Base-by-base conservation (phyloP, 1,140 invertebrate genomes). In the Phymorhynchus buccinoides region DNA sequence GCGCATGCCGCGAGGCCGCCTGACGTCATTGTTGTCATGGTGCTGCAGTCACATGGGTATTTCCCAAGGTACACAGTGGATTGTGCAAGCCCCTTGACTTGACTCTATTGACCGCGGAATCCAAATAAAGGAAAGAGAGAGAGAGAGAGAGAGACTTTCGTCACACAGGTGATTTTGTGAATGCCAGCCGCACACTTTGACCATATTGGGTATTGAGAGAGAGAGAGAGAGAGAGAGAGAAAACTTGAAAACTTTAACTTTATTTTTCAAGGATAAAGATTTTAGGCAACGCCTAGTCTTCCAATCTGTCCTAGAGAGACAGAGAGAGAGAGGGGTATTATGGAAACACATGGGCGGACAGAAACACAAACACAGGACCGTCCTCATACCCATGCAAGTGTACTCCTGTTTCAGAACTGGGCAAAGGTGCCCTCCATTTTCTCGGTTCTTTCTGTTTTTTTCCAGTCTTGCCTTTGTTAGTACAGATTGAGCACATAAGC, bases 11-110 rank as follows among this genome's bases (percentile, higher is more conserved):
- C 56, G 56, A 27, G 56, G 56, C 18, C 16, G 16, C 56, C 27
- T 62, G 56, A 62, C 56, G 56, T 62, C 56, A 62, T 62, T 62
- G 56, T 62, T 62, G 56, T 27, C 56, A 62, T 62, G 56, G 56
- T 62, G 56, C 27, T 22, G 56, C 56, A 62, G 56, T 62, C 56
- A 62, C 56, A 62, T 62, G 56, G 56, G 56, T 62, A 62, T 62
- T 62, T 62, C 56, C 56, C 56, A 62, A 62, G 56, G 56, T 62
- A 27, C 27, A 62, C 56, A 14, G 18, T 62, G 56, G 56, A 62
- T 62, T 62, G 56, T 62, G 56, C 56, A 62, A 62, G 56, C 56
- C 56, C 18, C 44, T 48, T 18, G 18, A 18, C 18, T 48, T 6
- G 6, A 18, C 44, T 48, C 7, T 62, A 62, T 62, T 62, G 56